A percentile compares a stretch with the other conserved stretches of the same genome.
These are phyloP conservation scores for Myopa testacea DNA, from an alignment of 2,888 invertebrate species.

Conservation along the genomic window DNA sequence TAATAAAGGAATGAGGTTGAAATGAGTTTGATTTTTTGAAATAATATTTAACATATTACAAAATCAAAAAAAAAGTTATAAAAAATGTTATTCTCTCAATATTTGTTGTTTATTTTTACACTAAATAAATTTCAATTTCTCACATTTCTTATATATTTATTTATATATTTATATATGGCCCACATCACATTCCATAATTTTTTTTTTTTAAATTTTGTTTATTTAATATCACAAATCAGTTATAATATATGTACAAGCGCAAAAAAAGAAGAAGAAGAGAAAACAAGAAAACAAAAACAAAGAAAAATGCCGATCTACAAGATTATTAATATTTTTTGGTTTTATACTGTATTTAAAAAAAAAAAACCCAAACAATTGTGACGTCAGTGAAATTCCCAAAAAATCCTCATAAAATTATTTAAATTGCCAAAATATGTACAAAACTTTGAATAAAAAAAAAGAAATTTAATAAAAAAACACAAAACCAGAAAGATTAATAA, in stretches of 20 bases:
- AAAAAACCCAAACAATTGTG: conserved; percentile 1
- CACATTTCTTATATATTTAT: neutral
- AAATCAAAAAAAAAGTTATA: neutral
- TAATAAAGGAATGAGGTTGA: too few relatives aligned
- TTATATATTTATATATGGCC: neutral
- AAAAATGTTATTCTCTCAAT: neutral
- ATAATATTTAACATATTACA: too few relatives aligned
- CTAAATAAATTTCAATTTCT: neutral
- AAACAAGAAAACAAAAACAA: neutral
- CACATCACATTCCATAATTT: too few relatives aligned
- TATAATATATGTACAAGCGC: too few relatives aligned
- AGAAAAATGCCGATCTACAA: neutral
- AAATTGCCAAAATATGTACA: neutral
- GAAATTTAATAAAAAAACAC: neutral
- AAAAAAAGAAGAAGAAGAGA: neutral
- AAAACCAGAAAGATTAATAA: neutral
- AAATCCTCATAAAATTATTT: neutral
- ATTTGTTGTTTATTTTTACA: too few relatives aligned
- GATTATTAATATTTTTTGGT: neutral
- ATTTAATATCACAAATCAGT: too few relatives aligned
- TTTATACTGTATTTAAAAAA: neutral
- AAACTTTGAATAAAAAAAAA: neutral
- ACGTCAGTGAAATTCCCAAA: conserved; percentile 14
- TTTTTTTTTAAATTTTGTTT: too few relatives aligned
- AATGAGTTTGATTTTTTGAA: too few relatives aligned